Conservation (phyloP, 2,888 invertebrate genomes). For the Drosophila subquinaria region DNA sequence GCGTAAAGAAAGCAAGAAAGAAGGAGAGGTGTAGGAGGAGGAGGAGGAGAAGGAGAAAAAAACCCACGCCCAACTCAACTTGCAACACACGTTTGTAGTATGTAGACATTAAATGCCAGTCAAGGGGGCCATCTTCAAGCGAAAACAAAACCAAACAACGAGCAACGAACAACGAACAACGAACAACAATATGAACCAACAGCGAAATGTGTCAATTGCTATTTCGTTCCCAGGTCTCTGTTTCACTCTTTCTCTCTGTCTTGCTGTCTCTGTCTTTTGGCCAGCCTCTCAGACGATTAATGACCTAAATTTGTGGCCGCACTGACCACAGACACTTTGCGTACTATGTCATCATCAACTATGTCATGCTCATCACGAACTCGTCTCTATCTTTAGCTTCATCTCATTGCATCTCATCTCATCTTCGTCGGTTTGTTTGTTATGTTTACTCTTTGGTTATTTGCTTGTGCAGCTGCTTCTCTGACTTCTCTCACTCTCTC, state of each 20-base stretch:
- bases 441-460: slow-evolving; percentile 24
- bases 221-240: slow-evolving; percentile 32
- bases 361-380: slow-evolving; percentile 19
- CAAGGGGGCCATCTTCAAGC: slow-evolving; percentile 35
- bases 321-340: slow-evolving; percentile 75
- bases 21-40: not conserved
- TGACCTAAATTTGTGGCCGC: slow-evolving; percentile 67
- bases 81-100: slow-evolving; percentile 23
- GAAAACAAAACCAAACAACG: slow-evolving; percentile 20
- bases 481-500: not conserved
- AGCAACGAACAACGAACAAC: slow-evolving; percentile 7
- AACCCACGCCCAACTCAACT: slow-evolving; percentile 39
- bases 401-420: slow-evolving; percentile 14
- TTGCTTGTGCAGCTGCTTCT: slow-evolving; percentile 10
- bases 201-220: slow-evolving; percentile 58
- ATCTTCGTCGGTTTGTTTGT: slow-evolving; percentile 14
- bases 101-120: slow-evolving; percentile 14
- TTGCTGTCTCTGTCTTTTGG: slow-evolving; percentile 8
- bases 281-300: slow-evolving; percentile 67
- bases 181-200: slow-evolving; percentile 6
- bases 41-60: not conserved
- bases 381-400: slow-evolving; percentile 6
- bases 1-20: not conserved
- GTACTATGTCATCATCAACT: slow-evolving; percentile 43
- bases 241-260: not conserved